phyloP scores from a whole-genome alignment of 2,113 vertebrate species.

The Pygoscelis antarcticus region DNA sequence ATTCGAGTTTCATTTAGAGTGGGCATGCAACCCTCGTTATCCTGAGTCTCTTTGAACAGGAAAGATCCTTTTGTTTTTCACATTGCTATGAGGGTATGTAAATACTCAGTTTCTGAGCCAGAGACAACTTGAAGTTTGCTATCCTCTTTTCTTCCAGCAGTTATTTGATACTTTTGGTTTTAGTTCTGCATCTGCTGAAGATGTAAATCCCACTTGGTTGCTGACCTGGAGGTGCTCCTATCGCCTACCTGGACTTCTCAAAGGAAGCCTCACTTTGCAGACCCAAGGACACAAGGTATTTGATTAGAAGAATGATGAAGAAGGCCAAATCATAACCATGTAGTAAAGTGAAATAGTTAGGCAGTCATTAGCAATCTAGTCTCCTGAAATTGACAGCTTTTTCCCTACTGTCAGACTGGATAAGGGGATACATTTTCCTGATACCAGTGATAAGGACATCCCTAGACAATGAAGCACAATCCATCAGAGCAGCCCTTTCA shows the following conservation, averaged over 20 bases:
- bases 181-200: neutral
- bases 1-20: neutral
- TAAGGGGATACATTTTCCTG: neutral
- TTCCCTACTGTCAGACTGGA: neutral
- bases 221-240: neutral
- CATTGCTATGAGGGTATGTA: rapidly evolving
- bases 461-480: neutral
- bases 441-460: neutral
- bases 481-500: neutral
- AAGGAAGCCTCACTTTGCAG: neutral
- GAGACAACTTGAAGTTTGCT: neutral
- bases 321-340: rapidly evolving
- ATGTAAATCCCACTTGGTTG: neutral
- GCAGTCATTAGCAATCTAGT: neutral
- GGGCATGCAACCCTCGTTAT: neutral
- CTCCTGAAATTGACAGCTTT: neutral
- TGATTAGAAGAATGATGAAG: neutral
- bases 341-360: neutral
- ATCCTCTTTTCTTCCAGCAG: neutral
- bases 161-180: neutral
- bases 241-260: neutral
- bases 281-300: neutral
- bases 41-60: neutral
- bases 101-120: neutral
- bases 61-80: neutral